Percentiles rank a stretch among this genome's conserved stretches.
phyloP scores from a whole-genome alignment of 2,797 vertebrate genomes.

The Graptemys geographica region DNA sequence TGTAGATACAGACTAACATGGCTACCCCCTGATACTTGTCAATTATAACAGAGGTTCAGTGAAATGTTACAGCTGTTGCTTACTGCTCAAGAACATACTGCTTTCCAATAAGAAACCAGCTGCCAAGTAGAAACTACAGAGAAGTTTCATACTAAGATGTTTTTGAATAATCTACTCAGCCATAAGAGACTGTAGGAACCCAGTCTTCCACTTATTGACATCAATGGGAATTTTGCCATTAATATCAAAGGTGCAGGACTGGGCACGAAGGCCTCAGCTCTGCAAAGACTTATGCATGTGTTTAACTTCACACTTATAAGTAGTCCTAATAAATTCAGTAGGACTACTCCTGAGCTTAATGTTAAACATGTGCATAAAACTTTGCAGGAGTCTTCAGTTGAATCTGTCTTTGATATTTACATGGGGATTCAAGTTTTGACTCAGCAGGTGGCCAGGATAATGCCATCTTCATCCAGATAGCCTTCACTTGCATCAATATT shows the following conservation, averaged over 20 bases:
- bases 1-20: too few relatives aligned
- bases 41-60: neutral
- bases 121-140: neutral
- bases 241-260: neutral
- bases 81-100: neutral
- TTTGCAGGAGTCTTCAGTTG: neutral
- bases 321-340: neutral
- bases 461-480: neutral
- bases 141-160: neutral
- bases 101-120: neutral
- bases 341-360: neutral
- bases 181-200: neutral
- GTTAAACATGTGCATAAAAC: neutral
- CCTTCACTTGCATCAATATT: neutral
- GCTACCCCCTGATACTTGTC: too few relatives aligned
- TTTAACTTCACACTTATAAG: neutral
- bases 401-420: neutral
- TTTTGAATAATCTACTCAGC: fast-evolving
- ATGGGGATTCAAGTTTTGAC: neutral
- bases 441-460: neutral
- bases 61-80: neutral
- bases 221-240: neutral
- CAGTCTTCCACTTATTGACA: neutral
- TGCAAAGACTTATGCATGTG: neutral
- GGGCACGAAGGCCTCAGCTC: fast-evolving